phyloP scores from a whole-genome alignment of 2,797 vertebrate genomes.

The Dendrocincla fuliginosa region DNA sequence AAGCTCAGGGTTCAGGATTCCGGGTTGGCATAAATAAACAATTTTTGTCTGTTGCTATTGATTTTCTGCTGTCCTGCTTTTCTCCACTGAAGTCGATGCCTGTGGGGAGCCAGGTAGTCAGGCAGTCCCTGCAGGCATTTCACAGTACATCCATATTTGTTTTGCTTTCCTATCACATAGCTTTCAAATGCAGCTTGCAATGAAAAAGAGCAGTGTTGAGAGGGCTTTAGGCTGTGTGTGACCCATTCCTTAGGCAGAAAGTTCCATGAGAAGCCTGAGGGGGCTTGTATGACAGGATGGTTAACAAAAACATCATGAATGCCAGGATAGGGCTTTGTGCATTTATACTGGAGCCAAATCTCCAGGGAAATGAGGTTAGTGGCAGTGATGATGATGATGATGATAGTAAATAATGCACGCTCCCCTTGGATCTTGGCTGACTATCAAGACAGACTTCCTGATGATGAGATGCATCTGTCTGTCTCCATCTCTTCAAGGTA shows the following conservation, averaged over 20 bases:
- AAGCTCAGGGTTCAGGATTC: not conserved
- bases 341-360: conserved; percentile 15
- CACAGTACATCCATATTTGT: not conserved
- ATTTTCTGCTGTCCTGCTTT: not conserved
- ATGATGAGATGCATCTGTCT: conserved; percentile 52
- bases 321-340: not conserved
- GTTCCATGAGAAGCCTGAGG: not conserved
- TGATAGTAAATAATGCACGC: conserved; percentile 32
- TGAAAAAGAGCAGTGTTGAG: not conserved
- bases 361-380: conserved; percentile 32
- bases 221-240: not conserved
- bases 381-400: not conserved
- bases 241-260: not conserved
- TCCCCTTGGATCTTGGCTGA: conserved; percentile 40
- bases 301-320: not conserved
- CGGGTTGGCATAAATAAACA: conserved; percentile 12
- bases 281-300: not conserved
- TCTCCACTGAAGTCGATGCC: not conserved
- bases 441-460: conserved; percentile 58
- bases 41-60: not conserved
- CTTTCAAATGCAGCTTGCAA: not conserved
- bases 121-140: not conserved
- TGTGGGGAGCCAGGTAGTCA: not conserved
- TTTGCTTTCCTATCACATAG: not conserved
- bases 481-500: conserved; percentile 53